A percentile compares a stretch with the other conserved stretches of the same genome.
Evolutionary conservation across 2,888 invertebrate genomes (phyloP).

Genomic region (Coecobrya sp.): DNA sequence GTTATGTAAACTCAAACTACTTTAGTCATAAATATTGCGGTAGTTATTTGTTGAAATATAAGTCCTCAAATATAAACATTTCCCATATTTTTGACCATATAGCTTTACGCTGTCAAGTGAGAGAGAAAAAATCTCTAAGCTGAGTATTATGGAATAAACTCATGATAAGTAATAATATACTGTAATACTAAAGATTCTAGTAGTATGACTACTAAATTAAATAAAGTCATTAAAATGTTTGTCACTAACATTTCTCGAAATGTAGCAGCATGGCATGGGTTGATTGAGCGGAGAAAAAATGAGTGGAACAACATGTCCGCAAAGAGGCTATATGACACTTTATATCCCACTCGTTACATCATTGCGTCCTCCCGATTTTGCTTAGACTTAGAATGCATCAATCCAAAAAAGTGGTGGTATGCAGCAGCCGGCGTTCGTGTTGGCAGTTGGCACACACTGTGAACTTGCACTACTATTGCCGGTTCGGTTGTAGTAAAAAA

Average conservation of each 20-base stretch:
- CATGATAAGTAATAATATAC: neutral
- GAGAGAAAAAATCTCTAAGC: neutral
- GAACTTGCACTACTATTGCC: neutral
- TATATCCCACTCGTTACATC: neutral
- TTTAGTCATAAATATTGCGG: conserved; percentile 4
- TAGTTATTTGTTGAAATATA: neutral
- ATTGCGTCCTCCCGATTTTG: neutral
- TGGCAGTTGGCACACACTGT: neutral
- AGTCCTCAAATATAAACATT: neutral
- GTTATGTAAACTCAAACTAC: conserved; percentile 8
- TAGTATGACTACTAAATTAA: neutral
- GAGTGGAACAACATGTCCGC: conserved; percentile 12
- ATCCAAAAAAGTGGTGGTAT: neutral
- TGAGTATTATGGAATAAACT: neutral
- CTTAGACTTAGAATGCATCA: neutral
- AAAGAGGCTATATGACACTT: neutral
- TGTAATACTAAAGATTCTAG: neutral
- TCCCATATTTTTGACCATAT: neutral
- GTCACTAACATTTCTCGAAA: neutral
- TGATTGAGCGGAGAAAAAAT: conserved; percentile 18
- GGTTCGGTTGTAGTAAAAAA: neutral
- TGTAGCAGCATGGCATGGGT: neutral
- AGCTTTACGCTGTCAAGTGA: neutral
- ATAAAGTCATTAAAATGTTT: neutral
- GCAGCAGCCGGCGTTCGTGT: neutral